Percentiles rank a stretch among this genome's conserved stretches.
These are phyloP conservation scores for Melanerpes formicivorus DNA, from an alignment of 2,113 vertebrate genomes.

Conservation along the genomic window DNA sequence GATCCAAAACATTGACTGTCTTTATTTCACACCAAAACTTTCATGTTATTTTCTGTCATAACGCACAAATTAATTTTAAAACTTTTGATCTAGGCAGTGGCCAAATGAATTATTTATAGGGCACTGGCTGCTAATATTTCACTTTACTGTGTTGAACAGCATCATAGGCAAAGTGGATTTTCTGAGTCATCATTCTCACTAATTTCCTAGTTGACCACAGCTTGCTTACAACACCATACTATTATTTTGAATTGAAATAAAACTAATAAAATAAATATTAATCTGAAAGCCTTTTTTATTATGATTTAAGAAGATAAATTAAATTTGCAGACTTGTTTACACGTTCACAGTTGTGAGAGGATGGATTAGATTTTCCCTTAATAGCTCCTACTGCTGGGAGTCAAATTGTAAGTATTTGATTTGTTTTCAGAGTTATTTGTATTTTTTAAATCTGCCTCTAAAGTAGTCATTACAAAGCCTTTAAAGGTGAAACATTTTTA, in stretches of 20 bases:
- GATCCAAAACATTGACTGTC: neutral
- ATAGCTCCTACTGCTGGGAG: neutral
- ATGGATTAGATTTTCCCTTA: neutral
- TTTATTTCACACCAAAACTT: neutral
- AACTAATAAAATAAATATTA: neutral
- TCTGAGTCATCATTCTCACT: neutral
- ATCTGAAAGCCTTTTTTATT: neutral
- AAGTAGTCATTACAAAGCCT: neutral
- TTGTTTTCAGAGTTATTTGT: neutral
- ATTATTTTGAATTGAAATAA: neutral
- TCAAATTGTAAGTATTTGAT: neutral
- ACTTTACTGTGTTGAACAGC: neutral
- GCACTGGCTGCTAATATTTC: neutral
- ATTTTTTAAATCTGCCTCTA: neutral
- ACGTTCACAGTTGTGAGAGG: neutral
- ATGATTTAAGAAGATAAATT: neutral
- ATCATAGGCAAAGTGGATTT: neutral
- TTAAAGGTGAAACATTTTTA: neutral
- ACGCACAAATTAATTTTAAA: neutral
- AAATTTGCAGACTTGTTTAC: neutral
- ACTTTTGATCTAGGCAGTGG: neutral
- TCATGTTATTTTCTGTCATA: neutral
- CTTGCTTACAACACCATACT: neutral
- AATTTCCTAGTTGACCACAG: neutral
- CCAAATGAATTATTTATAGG: neutral